Evolutionary conservation across 1,140 invertebrate genomes (phyloP).

Genomic region (Pissodes strobi): DNA sequence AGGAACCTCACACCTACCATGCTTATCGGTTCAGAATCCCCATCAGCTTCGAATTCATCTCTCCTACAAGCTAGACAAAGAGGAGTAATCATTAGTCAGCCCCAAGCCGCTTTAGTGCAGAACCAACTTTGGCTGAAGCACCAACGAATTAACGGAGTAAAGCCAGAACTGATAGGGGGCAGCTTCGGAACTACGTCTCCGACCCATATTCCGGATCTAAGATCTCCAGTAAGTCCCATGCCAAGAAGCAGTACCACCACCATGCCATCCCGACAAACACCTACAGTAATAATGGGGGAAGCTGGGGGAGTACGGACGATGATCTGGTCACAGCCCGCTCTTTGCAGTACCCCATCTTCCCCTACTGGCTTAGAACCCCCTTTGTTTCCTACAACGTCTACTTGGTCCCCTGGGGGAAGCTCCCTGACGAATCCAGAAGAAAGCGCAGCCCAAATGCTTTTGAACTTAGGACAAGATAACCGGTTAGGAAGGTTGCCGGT

Average conservation of each 20-base stretch:
- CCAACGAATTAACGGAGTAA: constrained; percentile 73
- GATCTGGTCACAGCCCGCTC: constrained; percentile 80
- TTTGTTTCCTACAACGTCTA: constrained; percentile 46
- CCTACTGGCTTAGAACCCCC: constrained; percentile 47
- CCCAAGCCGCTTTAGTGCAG: constrained; percentile 55
- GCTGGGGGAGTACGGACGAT: constrained; percentile 88
- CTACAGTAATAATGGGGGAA: constrained; percentile 88
- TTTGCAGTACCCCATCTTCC: constrained; percentile 57
- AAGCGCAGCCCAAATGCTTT: constrained; percentile 74
- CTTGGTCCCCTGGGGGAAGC: constrained; percentile 50
- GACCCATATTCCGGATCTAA: constrained; percentile 67
- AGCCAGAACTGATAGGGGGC: constrained; percentile 76
- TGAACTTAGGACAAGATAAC: constrained; percentile 73
- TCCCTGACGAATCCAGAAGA: constrained; percentile 64
- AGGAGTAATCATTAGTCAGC: constrained; percentile 57
- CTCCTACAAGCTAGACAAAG: constrained; percentile 33
- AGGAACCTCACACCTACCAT: constrained; percentile 30
- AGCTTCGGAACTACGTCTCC: constrained; percentile 62
- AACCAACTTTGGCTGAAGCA: constrained; percentile 66
- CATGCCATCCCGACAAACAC: constrained; percentile 70
- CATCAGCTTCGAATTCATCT: constrained; percentile 50
- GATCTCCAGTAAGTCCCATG: constrained; percentile 59
- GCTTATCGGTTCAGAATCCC: constrained; percentile 48
- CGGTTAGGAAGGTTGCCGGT: constrained; percentile 35
- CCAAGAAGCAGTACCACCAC: constrained; percentile 58